Evolutionary conservation across 2,888 invertebrate genomes (phyloP).

Genomic region (Entomobrya proxima): DNA sequence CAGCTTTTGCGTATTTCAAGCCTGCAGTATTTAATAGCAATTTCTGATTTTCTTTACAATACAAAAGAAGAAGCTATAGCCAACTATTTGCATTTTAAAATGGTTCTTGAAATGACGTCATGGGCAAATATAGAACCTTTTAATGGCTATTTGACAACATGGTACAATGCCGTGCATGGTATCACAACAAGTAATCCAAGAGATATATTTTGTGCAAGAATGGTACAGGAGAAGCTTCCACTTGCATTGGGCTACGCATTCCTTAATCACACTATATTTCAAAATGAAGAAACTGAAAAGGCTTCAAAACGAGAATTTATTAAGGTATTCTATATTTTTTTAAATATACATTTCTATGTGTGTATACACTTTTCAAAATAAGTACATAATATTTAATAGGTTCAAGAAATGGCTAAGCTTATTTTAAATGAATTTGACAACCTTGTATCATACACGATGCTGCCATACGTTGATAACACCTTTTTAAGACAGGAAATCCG

Average conservation of each 20-base stretch:
- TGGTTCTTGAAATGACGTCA: not conserved
- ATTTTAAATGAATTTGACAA: not conserved
- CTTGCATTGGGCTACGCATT: slow-evolving; percentile 78
- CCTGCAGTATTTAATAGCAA: not conserved
- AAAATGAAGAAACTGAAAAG: too few species aligned
- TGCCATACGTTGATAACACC: not conserved
- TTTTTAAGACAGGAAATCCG: not conserved
- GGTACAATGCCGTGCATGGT: not conserved
- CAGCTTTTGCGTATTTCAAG: too few species aligned
- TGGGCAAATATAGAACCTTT: not conserved
- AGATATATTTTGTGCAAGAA: not conserved
- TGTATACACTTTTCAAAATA: too few species aligned
- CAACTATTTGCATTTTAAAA: slow-evolving; percentile 46
- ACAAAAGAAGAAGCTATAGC: slow-evolving; percentile 43
- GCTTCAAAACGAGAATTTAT: too few species aligned
- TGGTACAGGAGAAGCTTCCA: not conserved
- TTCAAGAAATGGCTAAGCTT: not conserved
- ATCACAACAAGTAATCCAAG: not conserved
- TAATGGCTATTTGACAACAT: not conserved
- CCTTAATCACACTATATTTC: not conserved
- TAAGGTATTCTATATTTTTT: too few species aligned
- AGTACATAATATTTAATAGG: too few species aligned
- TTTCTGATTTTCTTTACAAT: not conserved
- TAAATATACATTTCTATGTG: too few species aligned
- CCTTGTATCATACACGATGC: not conserved